Base-by-base conservation (phyloP, 2,113 vertebrate species). In the Periophthalmodon schlosseri region DNA sequence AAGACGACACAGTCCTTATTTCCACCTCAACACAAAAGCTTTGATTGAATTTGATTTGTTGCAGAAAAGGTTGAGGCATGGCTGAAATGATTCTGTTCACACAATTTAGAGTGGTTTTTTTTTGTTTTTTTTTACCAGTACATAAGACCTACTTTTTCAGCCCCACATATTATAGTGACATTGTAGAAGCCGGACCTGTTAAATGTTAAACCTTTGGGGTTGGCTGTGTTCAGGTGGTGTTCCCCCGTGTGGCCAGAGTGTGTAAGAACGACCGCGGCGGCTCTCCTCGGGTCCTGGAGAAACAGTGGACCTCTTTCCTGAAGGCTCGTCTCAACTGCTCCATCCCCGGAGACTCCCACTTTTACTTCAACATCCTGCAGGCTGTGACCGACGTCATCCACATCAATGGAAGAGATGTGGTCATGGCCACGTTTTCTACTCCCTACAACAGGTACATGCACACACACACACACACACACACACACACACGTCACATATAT, bases 331-430 rank as follows among this genome's bases (percentile, higher is more conserved):
- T 99, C 64, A 99, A 99, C 92, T 99, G 98, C 91, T 99, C 98
- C 2, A 97, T 99, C 88, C 98, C 98, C 0, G 97, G 97, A 0
- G 97, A 99, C 90, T 99, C 98, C 13, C 98, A 99, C 84, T 99
- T 99, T 86, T 99, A 99, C 91, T 99, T 99, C 76, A 99, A 98
- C 93, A 99, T 99, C 86, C 94, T 99, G 72, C 98, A 99, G 91
- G 95, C 98, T 0, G 97, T 99, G 70, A 99, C 98, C 8, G 92
- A 96, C 9, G 97, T 99, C 89, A 96, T 98, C 77, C 96, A 82
- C 86, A 93, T 99, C 86, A 96, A 95, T 23, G 97, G 98, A 64
- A 95, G 90, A 11, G 95, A 97, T 74, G 95, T 98, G 46, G 96
- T 99, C 85, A 94, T 99, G 94, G 98, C 98, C 63, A 99, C 97